Base-by-base conservation (phyloP, 2,113 vertebrate genomes). In the Lethenteron reissneri region DNA sequence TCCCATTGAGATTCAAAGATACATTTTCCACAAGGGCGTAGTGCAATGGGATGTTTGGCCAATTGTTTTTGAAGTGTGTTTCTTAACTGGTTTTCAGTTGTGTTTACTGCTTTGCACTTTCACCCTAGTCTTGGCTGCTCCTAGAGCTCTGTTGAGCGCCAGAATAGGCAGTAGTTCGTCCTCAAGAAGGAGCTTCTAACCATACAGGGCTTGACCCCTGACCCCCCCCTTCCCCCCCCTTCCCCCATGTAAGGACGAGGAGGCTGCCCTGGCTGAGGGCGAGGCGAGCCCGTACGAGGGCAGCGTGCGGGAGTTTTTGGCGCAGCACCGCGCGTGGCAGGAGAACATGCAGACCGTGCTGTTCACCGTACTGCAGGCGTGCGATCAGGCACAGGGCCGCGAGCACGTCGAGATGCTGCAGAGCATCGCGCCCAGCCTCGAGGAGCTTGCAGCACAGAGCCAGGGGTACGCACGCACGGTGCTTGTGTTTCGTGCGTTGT, bases 251-350 rank as follows among this genome's bases (percentile, higher is more conserved):
- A 77, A 99, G 94, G 94, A 99, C 75, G 94, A 99, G 82, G 94
- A 97, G 79, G 90, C 87, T 0, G 90, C 92, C 11, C 60, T 96
- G 78, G 84, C 86, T 1, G 94, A 99, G 11, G 89, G 89, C 70
- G 94, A 99, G 81, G 91, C 96, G 71, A 84, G 96, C 79, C 82
- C 85, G 9, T 96, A 94, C 72, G 90, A 97, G 74, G 91, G 86
- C 71, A 96, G 94, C 62, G 92, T 99, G 75, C 87, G 92, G 56
- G 88, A 92, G 77, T 99, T 92, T 81, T 82, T 99, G 78, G 80
- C 85, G 0, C 88, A 97, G 82, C 97, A 99, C 81, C 97, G 97
- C 76, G 90, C 86, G 0, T 99, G 94, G 94, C 94, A 99, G 76
- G 94, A 99, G 80, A 97, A 94, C 80, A 86, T 96, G 79, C 94